Evolutionary conservation across 2,113 vertebrate genomes (phyloP).

Genomic region (Phyllopteryx taeniolatus): DNA sequence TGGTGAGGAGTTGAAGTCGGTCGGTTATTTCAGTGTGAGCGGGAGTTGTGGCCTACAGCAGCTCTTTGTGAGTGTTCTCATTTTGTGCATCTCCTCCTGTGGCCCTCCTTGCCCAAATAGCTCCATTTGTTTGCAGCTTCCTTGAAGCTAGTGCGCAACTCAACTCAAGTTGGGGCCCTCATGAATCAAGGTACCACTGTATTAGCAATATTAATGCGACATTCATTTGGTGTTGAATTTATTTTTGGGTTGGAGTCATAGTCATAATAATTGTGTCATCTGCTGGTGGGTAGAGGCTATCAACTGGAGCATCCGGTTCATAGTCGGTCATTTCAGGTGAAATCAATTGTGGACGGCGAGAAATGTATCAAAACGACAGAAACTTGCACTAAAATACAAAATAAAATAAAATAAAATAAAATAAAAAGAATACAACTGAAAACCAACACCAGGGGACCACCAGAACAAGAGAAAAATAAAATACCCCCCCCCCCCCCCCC

Average conservation of each 20-base stretch:
- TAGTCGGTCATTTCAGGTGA: slow-evolving; percentile 19
- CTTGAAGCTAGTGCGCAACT: too few species aligned
- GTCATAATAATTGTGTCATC: background rate
- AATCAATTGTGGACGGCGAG: slow-evolving; percentile 18
- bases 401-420: too few species aligned
- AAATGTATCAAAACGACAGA: slow-evolving; percentile 2
- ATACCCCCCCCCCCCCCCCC: slow-evolving; percentile 24
- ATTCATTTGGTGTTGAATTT: background rate
- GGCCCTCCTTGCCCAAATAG: too few species aligned
- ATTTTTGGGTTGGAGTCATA: background rate
- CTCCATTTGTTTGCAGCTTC: background rate
- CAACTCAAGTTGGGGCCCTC: too few species aligned
- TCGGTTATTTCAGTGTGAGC: too few species aligned
- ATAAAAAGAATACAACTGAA: background rate
- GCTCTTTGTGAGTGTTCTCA: too few species aligned
- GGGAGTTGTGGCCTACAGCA: too few species aligned
- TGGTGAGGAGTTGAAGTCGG: background rate
- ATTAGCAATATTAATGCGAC: background rate
- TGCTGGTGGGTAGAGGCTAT: background rate
- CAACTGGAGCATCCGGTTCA: background rate
- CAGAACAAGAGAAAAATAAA: slow-evolving; percentile 27
- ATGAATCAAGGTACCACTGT: background rate
- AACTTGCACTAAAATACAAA: background rate
- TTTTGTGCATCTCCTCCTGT: background rate
- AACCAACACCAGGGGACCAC: slow-evolving; percentile 38